phyloP scores from a whole-genome alignment of 2,888 invertebrate species.

The Dasypogon diadema region DNA sequence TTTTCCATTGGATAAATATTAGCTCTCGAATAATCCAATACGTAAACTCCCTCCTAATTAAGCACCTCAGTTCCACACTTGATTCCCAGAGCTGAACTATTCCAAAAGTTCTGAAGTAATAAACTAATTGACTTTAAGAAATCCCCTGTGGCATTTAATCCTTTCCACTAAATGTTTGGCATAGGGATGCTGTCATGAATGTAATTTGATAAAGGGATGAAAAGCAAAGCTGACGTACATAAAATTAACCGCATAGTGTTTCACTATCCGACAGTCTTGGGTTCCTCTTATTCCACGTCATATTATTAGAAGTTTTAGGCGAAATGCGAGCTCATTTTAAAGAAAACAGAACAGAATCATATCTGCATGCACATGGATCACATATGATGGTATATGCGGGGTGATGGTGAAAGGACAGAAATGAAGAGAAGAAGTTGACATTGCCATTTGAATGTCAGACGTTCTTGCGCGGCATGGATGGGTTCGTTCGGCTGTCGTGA shows the following conservation, averaged over 20 bases:
- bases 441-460: no score
- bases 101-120: conserved; percentile 25
- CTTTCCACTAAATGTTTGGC: conserved; percentile 35
- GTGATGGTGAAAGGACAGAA: no score
- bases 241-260: conserved; percentile 16
- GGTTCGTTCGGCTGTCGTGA: not conserved
- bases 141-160: conserved; percentile 35
- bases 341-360: conserved; percentile 18
- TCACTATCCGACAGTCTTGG: not conserved
- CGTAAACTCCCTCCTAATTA: conserved; percentile 24
- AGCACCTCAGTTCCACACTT: conserved; percentile 31
- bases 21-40: conserved; percentile 20
- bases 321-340: conserved; percentile 25
- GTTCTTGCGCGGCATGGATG: no score
- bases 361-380: conserved; percentile 8
- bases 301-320: conserved; percentile 12
- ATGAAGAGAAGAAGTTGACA: not conserved
- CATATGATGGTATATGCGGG: not conserved
- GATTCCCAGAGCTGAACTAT: conserved; percentile 14
- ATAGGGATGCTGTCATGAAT: conserved; percentile 33
- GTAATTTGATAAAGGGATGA: conserved; percentile 42
- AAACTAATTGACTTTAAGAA: conserved; percentile 49
- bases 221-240: conserved; percentile 24
- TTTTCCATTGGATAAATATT: not conserved
- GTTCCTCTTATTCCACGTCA: conserved; percentile 5